Conservation (phyloP, 2,113 vertebrate genomes). For the Tylochromis polylepis region DNA sequence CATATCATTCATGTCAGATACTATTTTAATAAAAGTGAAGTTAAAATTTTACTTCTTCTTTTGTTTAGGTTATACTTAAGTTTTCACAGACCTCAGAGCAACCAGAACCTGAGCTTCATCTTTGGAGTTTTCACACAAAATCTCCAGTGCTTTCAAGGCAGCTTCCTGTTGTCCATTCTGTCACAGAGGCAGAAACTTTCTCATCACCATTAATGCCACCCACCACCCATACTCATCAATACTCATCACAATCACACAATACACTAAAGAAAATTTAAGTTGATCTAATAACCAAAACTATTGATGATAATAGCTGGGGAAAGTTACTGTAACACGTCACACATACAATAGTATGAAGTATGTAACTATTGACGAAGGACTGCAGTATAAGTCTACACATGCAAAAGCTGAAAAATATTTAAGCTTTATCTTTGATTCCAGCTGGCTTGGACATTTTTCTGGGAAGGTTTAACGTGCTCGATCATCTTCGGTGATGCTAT, state of each 20-base stretch:
- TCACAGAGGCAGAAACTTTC: conserved; percentile 40
- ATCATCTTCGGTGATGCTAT: not conserved
- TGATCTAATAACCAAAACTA: not conserved
- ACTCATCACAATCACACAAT: not conserved
- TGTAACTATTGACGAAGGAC: not conserved
- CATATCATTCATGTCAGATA: not conserved
- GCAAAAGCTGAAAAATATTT: not conserved
- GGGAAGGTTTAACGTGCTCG: not conserved
- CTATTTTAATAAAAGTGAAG: not conserved
- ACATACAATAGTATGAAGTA: not conserved
- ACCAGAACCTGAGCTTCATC: conserved; percentile 74
- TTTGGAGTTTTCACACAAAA: conserved; percentile 76
- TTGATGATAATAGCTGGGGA: not conserved
- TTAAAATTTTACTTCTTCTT: not conserved
- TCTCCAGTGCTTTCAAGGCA: conserved; percentile 82
- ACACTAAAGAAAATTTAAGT: not conserved
- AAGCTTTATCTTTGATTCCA: not conserved
- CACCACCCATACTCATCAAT: not conserved
- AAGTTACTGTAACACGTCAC: not conserved
- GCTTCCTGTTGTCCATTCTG: conserved; percentile 79
- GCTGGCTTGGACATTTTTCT: not conserved
- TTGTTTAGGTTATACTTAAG: not conserved
- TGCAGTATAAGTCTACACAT: not conserved
- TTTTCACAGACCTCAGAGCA: conserved; percentile 79
- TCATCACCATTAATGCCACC: not conserved